A percentile compares a stretch with the other conserved stretches of the same genome.
Evolutionary conservation across 1,140 invertebrate genomes (phyloP).

Genomic region (Phenacoccus solenopsis): DNA sequence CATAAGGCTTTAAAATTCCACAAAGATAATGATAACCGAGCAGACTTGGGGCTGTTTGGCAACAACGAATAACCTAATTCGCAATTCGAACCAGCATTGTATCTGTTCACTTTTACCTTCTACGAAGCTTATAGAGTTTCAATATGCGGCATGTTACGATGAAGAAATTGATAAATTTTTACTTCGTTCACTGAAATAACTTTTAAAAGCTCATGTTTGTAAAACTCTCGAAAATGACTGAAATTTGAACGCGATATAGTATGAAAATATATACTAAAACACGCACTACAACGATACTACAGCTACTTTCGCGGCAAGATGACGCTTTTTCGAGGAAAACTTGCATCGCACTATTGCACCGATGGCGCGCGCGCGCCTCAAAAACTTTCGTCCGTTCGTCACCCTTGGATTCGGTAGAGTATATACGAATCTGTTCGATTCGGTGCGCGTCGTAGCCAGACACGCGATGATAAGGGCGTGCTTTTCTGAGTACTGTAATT

Average conservation of each 20-base stretch:
- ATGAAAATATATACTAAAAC: not conserved
- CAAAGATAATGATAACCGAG: no score
- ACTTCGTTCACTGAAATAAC: no score
- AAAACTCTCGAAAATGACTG: no score
- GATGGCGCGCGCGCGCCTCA: not conserved
- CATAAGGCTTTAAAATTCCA: no score
- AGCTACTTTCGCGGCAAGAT: constrained; percentile 1
- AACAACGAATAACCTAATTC: no score
- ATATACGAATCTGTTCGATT: not conserved
- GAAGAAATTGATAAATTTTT: no score
- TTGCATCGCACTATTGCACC: not conserved
- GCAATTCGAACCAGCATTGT: no score
- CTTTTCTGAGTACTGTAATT: not conserved
- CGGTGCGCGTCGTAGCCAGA: not conserved
- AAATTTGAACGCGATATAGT: not conserved
- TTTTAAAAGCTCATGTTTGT: no score
- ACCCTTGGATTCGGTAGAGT: not conserved
- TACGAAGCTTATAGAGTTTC: no score
- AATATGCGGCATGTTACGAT: no score
- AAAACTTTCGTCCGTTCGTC: constrained; percentile 1
- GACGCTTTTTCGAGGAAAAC: not conserved
- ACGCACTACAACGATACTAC: not conserved
- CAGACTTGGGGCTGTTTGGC: no score
- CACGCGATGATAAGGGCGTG: not conserved
- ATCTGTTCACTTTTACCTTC: no score